phyloP scores from a whole-genome alignment of 1,140 invertebrate genomes.

The Drosophila cardini region DNA sequence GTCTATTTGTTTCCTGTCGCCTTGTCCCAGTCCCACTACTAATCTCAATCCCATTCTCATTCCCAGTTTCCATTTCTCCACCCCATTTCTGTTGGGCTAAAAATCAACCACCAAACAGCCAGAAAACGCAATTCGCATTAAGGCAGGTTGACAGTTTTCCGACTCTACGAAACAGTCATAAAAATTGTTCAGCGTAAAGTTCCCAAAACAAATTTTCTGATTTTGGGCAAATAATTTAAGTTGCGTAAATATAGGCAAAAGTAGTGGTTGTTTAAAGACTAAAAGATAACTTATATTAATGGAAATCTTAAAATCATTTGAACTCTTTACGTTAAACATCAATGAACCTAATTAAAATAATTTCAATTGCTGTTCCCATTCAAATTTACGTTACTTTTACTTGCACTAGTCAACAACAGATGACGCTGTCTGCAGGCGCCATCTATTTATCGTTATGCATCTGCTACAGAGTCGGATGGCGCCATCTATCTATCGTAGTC shows the following conservation, averaged over 20 bases:
- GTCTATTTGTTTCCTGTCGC: conserved; percentile 77
- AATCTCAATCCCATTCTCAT: too few species aligned
- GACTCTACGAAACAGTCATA: not conserved
- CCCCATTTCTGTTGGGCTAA: conserved; percentile 10
- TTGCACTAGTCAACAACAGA: not conserved
- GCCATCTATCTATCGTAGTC: too few species aligned
- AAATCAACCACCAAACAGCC: conserved; percentile 39
- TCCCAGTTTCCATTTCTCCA: not conserved
- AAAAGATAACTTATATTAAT: too few species aligned
- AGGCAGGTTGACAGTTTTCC: conserved; percentile 51
- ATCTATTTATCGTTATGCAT: too few species aligned
- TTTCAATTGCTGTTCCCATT: conserved; percentile 1
- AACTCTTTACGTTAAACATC: not conserved
- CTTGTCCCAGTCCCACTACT: conserved; percentile 39
- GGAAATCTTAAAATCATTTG: not conserved
- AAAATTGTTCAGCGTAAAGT: not conserved
- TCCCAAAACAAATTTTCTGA: not conserved
- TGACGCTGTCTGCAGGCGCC: not conserved
- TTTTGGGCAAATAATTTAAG: too few species aligned
- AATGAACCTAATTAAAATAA: not conserved
- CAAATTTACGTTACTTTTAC: conserved; percentile 10
- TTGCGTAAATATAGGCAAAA: not conserved
- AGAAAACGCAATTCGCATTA: conserved; percentile 44
- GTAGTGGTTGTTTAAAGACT: too few species aligned
- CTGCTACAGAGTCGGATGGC: too few species aligned